Conservation (phyloP, 2,888 invertebrate genomes). For the Acleris sparsana region DNA sequence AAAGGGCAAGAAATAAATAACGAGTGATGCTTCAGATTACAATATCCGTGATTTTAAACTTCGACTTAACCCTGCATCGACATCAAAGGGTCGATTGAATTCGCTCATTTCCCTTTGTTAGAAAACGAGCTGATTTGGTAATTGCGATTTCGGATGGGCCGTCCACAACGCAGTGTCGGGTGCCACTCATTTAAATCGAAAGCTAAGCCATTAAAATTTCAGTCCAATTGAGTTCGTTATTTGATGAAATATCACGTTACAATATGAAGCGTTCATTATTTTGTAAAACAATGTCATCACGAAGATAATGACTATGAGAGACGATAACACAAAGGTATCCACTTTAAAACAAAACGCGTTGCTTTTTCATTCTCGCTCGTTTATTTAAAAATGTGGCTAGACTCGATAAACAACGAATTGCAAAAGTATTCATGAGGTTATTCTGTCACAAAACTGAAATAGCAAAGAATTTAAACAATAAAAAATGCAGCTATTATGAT, state of each 20-base stretch:
- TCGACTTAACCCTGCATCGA: slow-evolving; percentile 1
- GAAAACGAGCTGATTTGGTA: slow-evolving; percentile 25
- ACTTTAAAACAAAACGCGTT: no score
- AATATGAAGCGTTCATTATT: neutral
- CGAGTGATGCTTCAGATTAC: neutral
- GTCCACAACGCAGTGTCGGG: slow-evolving; percentile 22
- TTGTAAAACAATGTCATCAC: neutral
- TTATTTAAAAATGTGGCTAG: no score
- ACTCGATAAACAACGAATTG: no score
- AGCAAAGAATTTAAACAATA: no score
- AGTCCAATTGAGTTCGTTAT: neutral
- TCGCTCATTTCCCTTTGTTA: slow-evolving; percentile 28
- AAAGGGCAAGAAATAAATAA: neutral
- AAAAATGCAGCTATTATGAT: no score
- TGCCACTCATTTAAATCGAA: slow-evolving; percentile 25
- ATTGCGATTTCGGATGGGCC: slow-evolving; percentile 29
- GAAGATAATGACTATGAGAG: no score
- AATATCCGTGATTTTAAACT: no score
- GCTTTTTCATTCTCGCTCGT: no score
- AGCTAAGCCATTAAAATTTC: slow-evolving; percentile 13
- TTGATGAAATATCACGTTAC: neutral
- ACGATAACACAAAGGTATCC: no score
- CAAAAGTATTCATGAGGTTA: no score
- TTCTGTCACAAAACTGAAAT: no score
- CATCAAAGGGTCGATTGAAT: slow-evolving; percentile 28